Percentiles rank a stretch among this genome's conserved stretches.
These are phyloP conservation scores for Atrichornis clamosus DNA, from an alignment of 2,113 vertebrate genomes.

Conservation along the genomic window DNA sequence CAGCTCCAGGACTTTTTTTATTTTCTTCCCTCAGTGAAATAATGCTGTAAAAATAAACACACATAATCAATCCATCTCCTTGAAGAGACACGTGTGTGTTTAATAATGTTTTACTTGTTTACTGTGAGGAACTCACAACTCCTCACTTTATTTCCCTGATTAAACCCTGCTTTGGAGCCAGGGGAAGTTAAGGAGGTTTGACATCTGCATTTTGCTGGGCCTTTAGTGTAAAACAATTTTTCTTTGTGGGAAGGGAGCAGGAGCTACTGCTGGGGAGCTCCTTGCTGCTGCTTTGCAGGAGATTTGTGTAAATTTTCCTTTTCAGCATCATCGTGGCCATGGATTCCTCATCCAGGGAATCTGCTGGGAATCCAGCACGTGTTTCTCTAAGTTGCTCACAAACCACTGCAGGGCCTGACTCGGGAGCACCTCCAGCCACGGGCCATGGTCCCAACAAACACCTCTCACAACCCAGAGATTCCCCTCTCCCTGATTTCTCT, in stretches of 20 bases:
- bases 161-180: neutral
- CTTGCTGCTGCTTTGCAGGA: neutral
- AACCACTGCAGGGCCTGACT: neutral
- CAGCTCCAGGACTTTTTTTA: slow-evolving; percentile 38
- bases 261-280: neutral
- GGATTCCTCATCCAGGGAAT: neutral
- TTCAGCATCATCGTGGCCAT: neutral
- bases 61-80: slow-evolving; percentile 69
- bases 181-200: neutral
- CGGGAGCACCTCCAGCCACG: neutral
- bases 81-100: slow-evolving; percentile 79
- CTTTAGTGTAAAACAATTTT: neutral
- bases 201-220: neutral
- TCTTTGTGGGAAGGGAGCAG: neutral
- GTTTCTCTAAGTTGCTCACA: neutral
- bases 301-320: neutral
- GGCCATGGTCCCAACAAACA: no score
- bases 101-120: slow-evolving; percentile 85
- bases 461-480: neutral
- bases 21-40: slow-evolving; percentile 70
- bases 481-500: neutral
- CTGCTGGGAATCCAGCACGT: neutral
- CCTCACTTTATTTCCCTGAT: slow-evolving; percentile 7
- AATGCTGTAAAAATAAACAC: slow-evolving; percentile 90
- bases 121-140: slow-evolving; percentile 72